phyloP scores from a whole-genome alignment of 2,113 vertebrate genomes.

The Phodopus roborovskii region DNA sequence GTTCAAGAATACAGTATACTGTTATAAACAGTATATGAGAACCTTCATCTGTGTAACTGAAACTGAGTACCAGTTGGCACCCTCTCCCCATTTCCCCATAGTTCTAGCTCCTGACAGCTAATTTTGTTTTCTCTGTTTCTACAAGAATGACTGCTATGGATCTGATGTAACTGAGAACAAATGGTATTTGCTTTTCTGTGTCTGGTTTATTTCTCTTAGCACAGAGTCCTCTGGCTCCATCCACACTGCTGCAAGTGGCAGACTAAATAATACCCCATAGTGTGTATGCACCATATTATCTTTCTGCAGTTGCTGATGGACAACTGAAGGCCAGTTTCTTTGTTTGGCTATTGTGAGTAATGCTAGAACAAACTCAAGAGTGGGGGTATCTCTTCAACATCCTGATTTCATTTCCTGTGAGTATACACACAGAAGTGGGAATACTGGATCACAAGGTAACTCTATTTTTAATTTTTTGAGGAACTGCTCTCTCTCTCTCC shows the following conservation, averaged over 20 bases:
- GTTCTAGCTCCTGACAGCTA: background rate
- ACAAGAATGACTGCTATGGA: background rate
- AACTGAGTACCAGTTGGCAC: background rate
- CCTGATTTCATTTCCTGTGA: background rate
- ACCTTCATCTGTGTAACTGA: background rate
- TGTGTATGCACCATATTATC: background rate
- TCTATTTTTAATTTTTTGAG: slow-evolving; percentile 29
- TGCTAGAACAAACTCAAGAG: background rate
- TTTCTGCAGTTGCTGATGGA: background rate
- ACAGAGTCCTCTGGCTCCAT: background rate
- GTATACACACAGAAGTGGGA: background rate
- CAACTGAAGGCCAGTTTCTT: background rate
- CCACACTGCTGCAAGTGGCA: background rate
- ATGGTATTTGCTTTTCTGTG: slow-evolving; percentile 8
- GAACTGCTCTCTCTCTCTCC: background rate
- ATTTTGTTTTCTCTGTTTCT: background rate
- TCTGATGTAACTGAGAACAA: background rate
- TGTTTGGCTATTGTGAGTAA: background rate
- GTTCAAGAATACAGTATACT: background rate
- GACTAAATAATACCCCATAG: too few relatives aligned
- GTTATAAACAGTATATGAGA: background rate
- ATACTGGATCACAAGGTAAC: background rate
- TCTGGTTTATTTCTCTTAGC: background rate
- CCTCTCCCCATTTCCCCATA: background rate
- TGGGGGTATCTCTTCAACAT: background rate